Percentiles rank a stretch among this genome's conserved stretches.
Conservation (phyloP, 2,113 vertebrate genomes). For the Oreochromis aureus region DNA sequence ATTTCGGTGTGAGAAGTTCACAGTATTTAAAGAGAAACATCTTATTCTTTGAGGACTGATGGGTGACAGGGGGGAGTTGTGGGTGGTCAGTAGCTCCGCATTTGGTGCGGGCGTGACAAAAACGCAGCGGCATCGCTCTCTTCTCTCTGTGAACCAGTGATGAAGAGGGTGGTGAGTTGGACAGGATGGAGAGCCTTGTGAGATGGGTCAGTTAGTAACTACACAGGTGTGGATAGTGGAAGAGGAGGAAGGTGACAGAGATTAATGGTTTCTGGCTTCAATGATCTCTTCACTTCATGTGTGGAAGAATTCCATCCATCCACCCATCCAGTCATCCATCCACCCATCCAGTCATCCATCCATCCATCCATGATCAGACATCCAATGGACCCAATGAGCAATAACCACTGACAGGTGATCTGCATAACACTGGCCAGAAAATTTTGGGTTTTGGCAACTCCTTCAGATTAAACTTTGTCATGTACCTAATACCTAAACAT, state of each 20-base stretch:
- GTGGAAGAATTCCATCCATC: not conserved
- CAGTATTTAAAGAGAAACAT: not conserved
- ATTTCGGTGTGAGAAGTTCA: constrained; percentile 12
- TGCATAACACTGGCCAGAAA: not conserved
- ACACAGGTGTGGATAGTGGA: constrained; percentile 60
- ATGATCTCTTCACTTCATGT: not conserved
- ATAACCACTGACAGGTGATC: not conserved
- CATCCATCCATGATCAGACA: not conserved
- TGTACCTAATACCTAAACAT: not conserved
- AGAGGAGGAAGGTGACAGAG: constrained; percentile 40
- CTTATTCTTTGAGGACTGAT: not conserved
- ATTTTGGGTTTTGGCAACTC: not conserved
- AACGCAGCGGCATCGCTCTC: not conserved
- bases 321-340: not conserved
- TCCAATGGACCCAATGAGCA: not conserved
- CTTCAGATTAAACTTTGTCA: not conserved
- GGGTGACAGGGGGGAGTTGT: constrained; percentile 1
- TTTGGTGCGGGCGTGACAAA: constrained; percentile 35
- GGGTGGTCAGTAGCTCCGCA: constrained; percentile 42
- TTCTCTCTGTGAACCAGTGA: constrained; percentile 38
- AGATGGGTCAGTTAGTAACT: constrained; percentile 53
- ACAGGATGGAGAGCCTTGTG: constrained; percentile 21
- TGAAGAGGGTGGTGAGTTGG: constrained; percentile 66
- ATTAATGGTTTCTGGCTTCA: constrained; percentile 5
- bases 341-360: not conserved